phyloP scores from a whole-genome alignment of 2,113 vertebrate genomes.

The Sebastes schlegelii region DNA sequence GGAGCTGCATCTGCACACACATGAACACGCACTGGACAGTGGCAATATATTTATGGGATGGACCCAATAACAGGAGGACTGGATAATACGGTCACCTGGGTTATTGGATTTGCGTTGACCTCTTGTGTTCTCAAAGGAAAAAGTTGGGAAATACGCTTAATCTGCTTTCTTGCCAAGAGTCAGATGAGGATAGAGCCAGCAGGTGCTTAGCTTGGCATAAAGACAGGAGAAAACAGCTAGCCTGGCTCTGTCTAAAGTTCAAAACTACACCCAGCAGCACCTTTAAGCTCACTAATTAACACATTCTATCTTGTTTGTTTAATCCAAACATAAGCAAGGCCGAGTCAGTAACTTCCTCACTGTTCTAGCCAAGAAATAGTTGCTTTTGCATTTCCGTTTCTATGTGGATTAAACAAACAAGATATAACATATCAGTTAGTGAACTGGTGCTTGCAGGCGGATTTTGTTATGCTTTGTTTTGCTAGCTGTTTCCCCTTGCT shows the following conservation, averaged over 20 bases:
- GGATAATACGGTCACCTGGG: constrained; percentile 4
- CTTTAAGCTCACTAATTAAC: neutral
- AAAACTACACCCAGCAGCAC: no score
- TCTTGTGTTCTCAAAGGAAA: neutral
- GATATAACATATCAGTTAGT: neutral
- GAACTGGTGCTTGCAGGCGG: no score
- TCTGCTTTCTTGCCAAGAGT: neutral
- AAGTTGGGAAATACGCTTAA: neutral
- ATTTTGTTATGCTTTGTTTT: no score
- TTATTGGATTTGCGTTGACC: constrained; percentile 14
- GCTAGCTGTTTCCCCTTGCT: no score
- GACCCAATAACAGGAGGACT: constrained; percentile 6
- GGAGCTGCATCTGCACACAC: constrained; percentile 43
- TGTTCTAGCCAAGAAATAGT: neutral
- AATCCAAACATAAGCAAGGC: neutral
- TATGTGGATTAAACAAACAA: neutral
- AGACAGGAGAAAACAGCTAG: neutral
- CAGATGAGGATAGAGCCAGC: neutral
- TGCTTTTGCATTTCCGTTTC: neutral
- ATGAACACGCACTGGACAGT: constrained; percentile 12
- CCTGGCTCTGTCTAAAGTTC: neutral
- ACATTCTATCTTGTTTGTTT: neutral
- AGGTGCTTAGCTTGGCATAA: neutral
- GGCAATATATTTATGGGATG: neutral
- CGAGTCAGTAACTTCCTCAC: neutral